Conservation (phyloP, 2,888 invertebrate genomes). For the Adelphocoris suturalis region DNA sequence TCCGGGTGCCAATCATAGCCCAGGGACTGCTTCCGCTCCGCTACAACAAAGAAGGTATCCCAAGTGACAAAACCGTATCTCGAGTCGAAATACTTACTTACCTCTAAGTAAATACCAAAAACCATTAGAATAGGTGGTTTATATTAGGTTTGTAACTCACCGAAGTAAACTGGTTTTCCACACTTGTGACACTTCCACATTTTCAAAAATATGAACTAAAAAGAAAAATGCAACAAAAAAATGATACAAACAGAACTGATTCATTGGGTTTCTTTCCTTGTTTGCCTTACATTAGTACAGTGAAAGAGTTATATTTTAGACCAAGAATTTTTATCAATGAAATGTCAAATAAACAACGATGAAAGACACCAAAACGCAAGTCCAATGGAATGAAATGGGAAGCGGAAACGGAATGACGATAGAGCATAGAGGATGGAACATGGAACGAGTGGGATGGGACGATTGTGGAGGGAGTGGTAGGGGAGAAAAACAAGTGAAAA, state of each 20-base stretch:
- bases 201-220: slow-evolving; percentile 57
- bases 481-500: no score
- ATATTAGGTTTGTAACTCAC: slow-evolving; percentile 80
- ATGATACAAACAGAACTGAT: neutral
- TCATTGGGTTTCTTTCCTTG: neutral
- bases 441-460: no score
- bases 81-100: neutral
- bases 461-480: no score
- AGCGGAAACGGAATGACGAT: no score
- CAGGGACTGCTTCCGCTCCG: slow-evolving; percentile 91
- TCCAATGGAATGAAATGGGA: no score
- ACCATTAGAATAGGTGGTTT: no score
- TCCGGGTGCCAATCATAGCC: slow-evolving; percentile 93
- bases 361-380: neutral
- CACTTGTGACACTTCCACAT: slow-evolving; percentile 93
- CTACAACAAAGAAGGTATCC: slow-evolving; percentile 79
- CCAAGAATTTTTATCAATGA: neutral
- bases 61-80: neutral
- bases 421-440: no score
- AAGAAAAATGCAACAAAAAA: slow-evolving; percentile 48
- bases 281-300: neutral
- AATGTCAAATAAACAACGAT: neutral
- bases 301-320: no score
- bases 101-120: neutral
- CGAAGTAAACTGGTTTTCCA: slow-evolving; percentile 89